Evolutionary conservation across 2,888 invertebrate species (phyloP).

Genomic region (Boloria euphrosyne): DNA sequence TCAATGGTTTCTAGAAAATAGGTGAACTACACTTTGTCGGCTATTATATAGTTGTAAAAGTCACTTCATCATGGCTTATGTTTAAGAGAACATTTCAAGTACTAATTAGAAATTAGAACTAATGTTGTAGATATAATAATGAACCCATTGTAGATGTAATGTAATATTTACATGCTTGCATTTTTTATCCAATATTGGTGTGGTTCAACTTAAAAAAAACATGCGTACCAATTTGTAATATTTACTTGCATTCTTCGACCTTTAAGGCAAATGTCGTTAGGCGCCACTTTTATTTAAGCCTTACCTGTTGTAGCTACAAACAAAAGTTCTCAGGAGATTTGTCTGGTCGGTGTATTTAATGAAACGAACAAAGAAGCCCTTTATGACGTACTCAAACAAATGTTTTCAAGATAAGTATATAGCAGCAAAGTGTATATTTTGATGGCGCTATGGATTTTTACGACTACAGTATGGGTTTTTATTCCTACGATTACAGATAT

Average conservation of each 20-base stretch:
- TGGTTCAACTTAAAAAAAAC: background rate
- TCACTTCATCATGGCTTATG: background rate
- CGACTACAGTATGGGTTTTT: background rate
- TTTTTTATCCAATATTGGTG: background rate
- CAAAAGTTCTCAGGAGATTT: conserved; percentile 53
- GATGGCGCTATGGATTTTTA: background rate
- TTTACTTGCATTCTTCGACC: conserved; percentile 5
- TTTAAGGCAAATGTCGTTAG: conserved; percentile 16
- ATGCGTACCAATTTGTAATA: too few relatives aligned
- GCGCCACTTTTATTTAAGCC: conserved; percentile 43
- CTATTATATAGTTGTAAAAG: conserved; percentile 3
- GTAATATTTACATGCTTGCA: too few relatives aligned
- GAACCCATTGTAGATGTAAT: too few relatives aligned
- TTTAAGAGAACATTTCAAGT: background rate
- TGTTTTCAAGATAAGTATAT: conserved; percentile 8
- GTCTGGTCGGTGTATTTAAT: conserved; percentile 48
- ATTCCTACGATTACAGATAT: too few relatives aligned
- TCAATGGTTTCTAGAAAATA: conserved; percentile 59
- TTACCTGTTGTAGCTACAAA: conserved; percentile 52
- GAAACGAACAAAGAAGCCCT: conserved; percentile 39
- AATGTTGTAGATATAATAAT: too few relatives aligned
- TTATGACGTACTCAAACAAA: conserved; percentile 30
- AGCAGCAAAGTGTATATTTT: background rate
- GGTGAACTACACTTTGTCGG: conserved; percentile 38
- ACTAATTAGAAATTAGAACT: too few relatives aligned